Evolutionary conservation across 2,888 invertebrate species (phyloP).

Genomic region (Ligdia adustata): DNA sequence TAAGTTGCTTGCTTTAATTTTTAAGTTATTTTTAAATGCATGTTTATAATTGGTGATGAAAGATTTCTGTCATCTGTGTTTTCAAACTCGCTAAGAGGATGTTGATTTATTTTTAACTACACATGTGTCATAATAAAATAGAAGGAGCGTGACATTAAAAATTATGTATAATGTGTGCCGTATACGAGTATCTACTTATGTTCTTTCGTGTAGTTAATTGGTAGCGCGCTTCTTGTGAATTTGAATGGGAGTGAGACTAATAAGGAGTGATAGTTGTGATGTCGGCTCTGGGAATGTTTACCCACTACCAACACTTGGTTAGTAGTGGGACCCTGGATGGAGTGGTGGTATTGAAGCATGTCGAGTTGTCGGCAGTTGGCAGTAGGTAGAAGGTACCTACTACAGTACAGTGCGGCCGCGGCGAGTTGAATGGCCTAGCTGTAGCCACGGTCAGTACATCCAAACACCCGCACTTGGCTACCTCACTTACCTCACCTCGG

Average conservation of each 20-base stretch:
- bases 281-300: constrained; percentile 11
- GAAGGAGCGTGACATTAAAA: constrained; percentile 24
- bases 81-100: constrained; percentile 13
- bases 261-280: constrained; percentile 29
- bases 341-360: constrained; percentile 42
- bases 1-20: constrained; percentile 1
- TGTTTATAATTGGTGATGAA: constrained; percentile 10
- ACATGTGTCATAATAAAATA: constrained; percentile 13
- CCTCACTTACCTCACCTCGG: constrained; percentile 69
- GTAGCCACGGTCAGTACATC: constrained; percentile 58
- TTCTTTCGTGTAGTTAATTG: constrained; percentile 32
- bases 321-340: constrained; percentile 11
- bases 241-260: constrained; percentile 23
- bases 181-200: no score
- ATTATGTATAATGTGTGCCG: constrained; percentile 22
- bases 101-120: constrained; percentile 19
- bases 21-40: constrained; percentile 13
- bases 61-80: constrained; percentile 12
- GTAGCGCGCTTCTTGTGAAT: constrained; percentile 26
- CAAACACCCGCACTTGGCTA: constrained; percentile 49
- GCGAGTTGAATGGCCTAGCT: constrained; percentile 76
- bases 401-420: constrained; percentile 55
- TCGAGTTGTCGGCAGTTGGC: constrained; percentile 32
- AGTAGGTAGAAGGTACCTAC: no score
- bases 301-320: no score